These are phyloP conservation scores for Podilymbus podiceps DNA, from an alignment of 2,113 vertebrate species.

Conservation along the genomic window DNA sequence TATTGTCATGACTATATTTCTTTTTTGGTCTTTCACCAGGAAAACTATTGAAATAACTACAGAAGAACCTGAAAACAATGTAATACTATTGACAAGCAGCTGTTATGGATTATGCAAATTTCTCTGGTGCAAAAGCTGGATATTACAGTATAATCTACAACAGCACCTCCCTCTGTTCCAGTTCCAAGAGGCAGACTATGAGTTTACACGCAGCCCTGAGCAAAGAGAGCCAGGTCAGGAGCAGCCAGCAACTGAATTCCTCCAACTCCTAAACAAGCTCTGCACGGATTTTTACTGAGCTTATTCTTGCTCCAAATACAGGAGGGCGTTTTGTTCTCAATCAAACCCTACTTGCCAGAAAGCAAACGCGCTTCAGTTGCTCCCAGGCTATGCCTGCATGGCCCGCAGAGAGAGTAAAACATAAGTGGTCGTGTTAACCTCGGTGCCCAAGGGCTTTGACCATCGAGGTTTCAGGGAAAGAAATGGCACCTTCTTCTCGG, in stretches of 20 bases:
- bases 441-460: neutral
- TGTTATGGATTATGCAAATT: neutral
- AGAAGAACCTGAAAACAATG: neutral
- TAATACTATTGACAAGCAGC: neutral
- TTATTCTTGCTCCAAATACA: neutral
- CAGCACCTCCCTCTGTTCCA: neutral
- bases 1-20: neutral
- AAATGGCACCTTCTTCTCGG: neutral
- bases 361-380: neutral
- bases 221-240: neutral
- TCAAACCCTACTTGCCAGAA: neutral
- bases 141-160: neutral
- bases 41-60: neutral
- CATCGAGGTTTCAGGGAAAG: neutral
- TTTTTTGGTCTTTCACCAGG: neutral
- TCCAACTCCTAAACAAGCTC: neutral
- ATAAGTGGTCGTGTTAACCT: neutral
- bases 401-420: neutral
- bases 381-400: rapidly evolving
- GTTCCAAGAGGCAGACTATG: neutral
- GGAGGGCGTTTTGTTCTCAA: neutral
- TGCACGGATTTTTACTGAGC: neutral
- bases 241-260: neutral
- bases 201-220: neutral
- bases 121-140: neutral